Percentiles rank a stretch among this genome's conserved stretches.
These are phyloP conservation scores for Cephonodes hylas DNA, from an alignment of 2,888 invertebrate genomes.

Conservation along the genomic window DNA sequence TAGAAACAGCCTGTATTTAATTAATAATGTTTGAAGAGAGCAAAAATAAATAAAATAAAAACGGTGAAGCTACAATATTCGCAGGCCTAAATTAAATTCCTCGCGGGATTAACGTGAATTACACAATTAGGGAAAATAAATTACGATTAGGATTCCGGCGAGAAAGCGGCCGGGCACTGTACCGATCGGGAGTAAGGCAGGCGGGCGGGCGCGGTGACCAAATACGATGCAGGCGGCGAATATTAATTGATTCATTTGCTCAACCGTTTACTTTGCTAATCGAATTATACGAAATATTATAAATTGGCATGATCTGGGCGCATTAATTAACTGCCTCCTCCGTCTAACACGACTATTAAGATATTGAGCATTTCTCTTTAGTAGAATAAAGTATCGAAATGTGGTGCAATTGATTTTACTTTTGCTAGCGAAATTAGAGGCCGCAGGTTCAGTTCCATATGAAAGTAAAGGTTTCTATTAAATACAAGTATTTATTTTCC, in stretches of 20 bases:
- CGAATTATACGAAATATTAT: conserved; percentile 26
- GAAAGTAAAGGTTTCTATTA: too few relatives aligned
- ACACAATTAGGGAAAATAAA: conserved; percentile 67
- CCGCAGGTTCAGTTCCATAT: too few relatives aligned
- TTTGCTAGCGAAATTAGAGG: too few relatives aligned
- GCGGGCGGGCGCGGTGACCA: conserved; percentile 16
- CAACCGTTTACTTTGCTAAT: conserved; percentile 13
- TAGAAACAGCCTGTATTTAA: conserved; percentile 41
- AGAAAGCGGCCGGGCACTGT: conserved; percentile 31
- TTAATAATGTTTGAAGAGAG: conserved; percentile 39
- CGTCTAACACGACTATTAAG: too few relatives aligned
- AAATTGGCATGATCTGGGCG: conserved; percentile 21
- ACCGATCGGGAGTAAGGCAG: conserved; percentile 29
- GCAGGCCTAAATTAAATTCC: conserved; percentile 54
- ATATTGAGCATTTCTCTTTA: too few relatives aligned
- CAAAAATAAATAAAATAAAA: conserved; percentile 37
- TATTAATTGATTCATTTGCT: conserved; percentile 16
- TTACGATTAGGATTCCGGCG: conserved; percentile 48
- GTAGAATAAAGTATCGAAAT: too few relatives aligned
- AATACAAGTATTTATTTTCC: too few relatives aligned
- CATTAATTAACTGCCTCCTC: not conserved
- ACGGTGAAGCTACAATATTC: conserved; percentile 31
- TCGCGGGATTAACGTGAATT: conserved; percentile 59
- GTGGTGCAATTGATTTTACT: too few relatives aligned
- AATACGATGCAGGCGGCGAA: conserved; percentile 15